Percentiles rank a stretch among this genome's conserved stretches.
Conservation (phyloP, 2,113 vertebrate genomes). For the Rutilus rutilus region DNA sequence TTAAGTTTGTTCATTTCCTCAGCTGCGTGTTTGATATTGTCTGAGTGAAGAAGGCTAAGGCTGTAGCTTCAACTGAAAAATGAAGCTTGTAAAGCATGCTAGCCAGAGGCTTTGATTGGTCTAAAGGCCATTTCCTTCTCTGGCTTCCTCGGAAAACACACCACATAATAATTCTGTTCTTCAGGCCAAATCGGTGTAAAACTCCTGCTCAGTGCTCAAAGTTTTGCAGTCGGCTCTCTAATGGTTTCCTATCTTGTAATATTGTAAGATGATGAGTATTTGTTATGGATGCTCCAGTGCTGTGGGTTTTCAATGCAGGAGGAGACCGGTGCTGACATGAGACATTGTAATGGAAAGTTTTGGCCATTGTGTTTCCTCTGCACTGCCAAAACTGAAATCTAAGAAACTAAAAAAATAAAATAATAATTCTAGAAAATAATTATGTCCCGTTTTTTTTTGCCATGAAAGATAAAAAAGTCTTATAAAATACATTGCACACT, state of each 20-base stretch:
- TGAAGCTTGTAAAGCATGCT: not conserved
- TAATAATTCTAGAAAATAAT: too few species aligned
- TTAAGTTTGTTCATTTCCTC: not conserved
- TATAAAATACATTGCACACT: too few species aligned
- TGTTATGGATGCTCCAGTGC: not conserved
- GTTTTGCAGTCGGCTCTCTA: not conserved
- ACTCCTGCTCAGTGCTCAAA: not conserved
- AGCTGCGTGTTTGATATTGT: not conserved
- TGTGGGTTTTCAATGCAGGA: not conserved
- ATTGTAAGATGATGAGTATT: not conserved
- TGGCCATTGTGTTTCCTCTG: not conserved
- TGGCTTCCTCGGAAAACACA: not conserved
- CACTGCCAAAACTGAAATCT: too few species aligned
- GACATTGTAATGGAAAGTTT: not conserved
- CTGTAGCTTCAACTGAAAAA: too few species aligned
- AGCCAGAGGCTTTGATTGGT: conserved; percentile 58
- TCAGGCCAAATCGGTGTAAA: not conserved
- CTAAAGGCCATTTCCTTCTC: conserved; percentile 53
- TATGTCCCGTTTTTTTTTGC: too few species aligned
- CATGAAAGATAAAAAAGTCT: too few species aligned
- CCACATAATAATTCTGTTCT: not conserved
- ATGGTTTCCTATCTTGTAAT: not conserved
- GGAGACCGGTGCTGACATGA: not conserved
- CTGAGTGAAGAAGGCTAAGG: not conserved
- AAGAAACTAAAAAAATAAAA: too few species aligned